phyloP scores from a whole-genome alignment of 2,113 vertebrate genomes.

The Regulus satrapa region DNA sequence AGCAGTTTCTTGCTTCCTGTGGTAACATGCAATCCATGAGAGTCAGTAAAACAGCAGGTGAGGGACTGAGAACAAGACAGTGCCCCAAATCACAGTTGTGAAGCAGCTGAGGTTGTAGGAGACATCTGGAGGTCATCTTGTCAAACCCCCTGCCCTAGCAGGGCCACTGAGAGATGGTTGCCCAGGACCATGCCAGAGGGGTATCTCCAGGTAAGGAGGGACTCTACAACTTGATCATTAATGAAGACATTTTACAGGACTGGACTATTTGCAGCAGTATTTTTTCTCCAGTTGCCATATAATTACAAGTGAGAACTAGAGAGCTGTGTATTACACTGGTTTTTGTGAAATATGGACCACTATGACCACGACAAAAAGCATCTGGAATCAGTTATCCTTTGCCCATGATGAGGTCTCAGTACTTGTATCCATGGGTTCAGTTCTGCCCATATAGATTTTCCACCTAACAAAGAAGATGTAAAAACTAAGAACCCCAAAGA shows the following conservation, averaged over 20 bases:
- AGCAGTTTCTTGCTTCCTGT: background rate
- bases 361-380: background rate
- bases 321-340: background rate
- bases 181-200: background rate
- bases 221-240: background rate
- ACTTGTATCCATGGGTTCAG: background rate
- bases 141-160: background rate
- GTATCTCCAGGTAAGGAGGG: background rate
- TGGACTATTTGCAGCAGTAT: background rate
- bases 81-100: background rate
- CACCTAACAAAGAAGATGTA: background rate
- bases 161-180: background rate
- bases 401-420: background rate
- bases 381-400: background rate
- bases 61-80: background rate
- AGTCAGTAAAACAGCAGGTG: background rate
- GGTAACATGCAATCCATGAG: background rate
- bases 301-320: background rate
- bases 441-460: background rate
- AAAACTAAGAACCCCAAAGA: background rate
- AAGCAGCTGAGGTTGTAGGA: background rate
- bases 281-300: background rate
- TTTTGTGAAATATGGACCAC: background rate
- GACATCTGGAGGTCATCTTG: background rate
- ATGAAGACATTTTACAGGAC: background rate